Base-by-base conservation (phyloP, 2,113 vertebrate genomes). In the Nesogale talazaci region DNA sequence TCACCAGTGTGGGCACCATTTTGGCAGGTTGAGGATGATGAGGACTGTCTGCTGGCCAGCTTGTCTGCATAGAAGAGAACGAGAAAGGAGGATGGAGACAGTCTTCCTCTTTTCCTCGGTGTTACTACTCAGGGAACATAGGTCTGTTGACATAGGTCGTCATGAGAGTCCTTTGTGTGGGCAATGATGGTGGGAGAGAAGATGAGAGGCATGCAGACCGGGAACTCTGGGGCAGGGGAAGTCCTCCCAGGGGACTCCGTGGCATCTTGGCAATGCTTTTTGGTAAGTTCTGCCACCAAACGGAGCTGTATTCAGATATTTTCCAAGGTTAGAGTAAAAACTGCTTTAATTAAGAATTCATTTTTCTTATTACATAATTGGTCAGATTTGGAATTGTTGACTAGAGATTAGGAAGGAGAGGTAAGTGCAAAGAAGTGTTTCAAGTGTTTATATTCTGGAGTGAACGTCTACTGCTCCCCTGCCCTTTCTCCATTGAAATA, bases 321-420 rank as follows among this genome's bases (percentile, higher is more conserved):
- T 95, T 81, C 91, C 69, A 61, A n/a, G 19, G 17, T 87, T 76
- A 42, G 3, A 67, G 83, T 81, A 72, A 72, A 0, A 87, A 34
- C 36, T 94, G 90, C 88, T 46, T 75, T 84, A 96, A 90, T 65
- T 57, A 86, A 89, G 36, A 86, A 74, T 19, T 40, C 31, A 16
- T 90, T 85, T 85, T 92, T 63, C 56, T 86, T 38, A 29, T 65
- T 63, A 23, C 14, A 3, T 27, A 42, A 74, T 52, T 90, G 94
- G 61, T 63, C 16, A 22, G 78, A 46, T 81, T 91, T 88, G 46
- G 70, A 75, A 34, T 90, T 20, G 61, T 42, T 76, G 74, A 15
- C 27, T 82, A 61, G 31, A 61, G 86, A 12, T 85, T 86, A 90
- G 82, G 81, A 89, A 81, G 52, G 36, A 69, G 2, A 84, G 20